A percentile compares a stretch with the other conserved stretches of the same genome.
phyloP scores from a whole-genome alignment of 2,113 vertebrate genomes.

The Mus musculus region GRCm39 chr6:91756501-91757000 shows the following conservation, averaged over 20 bases:
- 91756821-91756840: conserved; percentile 93
- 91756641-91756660: neutral
- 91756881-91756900: conserved; percentile 96
- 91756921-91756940: conserved; percentile 97
- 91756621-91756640: neutral
- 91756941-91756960: conserved; percentile 92
- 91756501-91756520: neutral
- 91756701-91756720: neutral
- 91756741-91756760: neutral
- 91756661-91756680: neutral
- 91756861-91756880: conserved; percentile 98
- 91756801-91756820: conserved; percentile 98
- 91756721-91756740: neutral
- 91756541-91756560: neutral
- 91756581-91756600: neutral
- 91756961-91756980: neutral
- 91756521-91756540: neutral
- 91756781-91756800: neutral
- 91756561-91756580: neutral
- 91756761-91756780: neutral
- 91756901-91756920: conserved; percentile 95
- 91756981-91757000: fast-evolving
- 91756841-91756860: conserved; percentile 94
- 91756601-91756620: neutral
- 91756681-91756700: neutral